phyloP scores from a whole-genome alignment of 2,888 invertebrate species.

The Troilus luridus region DNA sequence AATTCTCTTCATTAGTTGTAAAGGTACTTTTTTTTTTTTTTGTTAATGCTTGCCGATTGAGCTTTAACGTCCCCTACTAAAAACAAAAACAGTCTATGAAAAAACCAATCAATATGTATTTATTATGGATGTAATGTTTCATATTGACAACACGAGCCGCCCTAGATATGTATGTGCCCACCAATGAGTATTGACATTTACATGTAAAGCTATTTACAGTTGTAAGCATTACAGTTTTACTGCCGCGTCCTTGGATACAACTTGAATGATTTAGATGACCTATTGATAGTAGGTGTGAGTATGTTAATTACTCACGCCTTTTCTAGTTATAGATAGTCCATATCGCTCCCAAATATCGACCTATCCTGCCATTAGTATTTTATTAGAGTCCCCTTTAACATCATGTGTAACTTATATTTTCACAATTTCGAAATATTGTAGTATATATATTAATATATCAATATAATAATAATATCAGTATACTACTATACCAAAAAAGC shows the following conservation, averaged over 20 bases:
- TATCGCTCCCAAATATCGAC: neutral
- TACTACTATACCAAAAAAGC: no score
- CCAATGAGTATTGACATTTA: neutral
- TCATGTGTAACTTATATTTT: no score
- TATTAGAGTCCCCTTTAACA: neutral
- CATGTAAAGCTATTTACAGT: neutral
- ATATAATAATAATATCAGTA: no score
- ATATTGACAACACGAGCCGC: neutral
- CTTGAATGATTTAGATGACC: neutral
- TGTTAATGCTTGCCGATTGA: no score
- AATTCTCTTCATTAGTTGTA: no score
- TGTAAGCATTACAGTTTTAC: neutral
- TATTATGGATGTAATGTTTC: neutral
- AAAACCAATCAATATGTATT: neutral
- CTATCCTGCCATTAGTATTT: neutral
- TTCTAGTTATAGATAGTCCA: neutral
- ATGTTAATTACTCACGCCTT: neutral
- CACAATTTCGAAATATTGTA: no score
- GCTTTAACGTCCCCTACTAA: no score
- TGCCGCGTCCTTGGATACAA: neutral
- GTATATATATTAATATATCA: no score
- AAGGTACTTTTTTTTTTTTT: no score
- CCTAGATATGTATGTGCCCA: neutral
- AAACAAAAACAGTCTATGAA: no score
- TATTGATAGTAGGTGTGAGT: neutral